A percentile compares a stretch with the other conserved stretches of the same genome.
Evolutionary conservation across 2,797 vertebrate species (phyloP).

Genomic region (Vireo griseus): DNA sequence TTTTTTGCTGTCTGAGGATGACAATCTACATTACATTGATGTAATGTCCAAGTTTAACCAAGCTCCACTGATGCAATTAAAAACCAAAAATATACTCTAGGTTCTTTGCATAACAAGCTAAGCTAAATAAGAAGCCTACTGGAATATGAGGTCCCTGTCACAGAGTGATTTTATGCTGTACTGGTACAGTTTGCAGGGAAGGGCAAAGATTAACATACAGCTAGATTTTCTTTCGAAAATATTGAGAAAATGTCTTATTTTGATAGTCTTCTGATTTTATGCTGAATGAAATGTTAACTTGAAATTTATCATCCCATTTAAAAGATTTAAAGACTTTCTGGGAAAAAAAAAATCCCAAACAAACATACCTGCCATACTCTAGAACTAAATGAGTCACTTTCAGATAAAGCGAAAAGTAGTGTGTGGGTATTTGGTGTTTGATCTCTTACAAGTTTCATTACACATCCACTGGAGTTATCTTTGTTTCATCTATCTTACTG

Average conservation of each 20-base stretch:
- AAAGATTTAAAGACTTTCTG: not conserved
- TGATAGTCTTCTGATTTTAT: not conserved
- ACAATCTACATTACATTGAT: not conserved
- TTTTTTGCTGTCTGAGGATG: not conserved
- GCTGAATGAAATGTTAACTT: not conserved
- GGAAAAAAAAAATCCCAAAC: not conserved
- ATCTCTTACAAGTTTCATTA: not conserved
- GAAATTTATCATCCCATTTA: not conserved
- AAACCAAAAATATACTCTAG: not conserved
- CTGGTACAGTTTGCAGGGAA: not conserved
- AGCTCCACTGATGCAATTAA: not conserved
- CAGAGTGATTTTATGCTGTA: not conserved
- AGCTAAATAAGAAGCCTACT: not conserved
- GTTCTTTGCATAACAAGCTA: not conserved
- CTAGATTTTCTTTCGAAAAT: not conserved
- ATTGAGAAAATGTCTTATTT: not conserved
- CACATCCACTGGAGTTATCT: not conserved
- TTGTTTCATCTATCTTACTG: not conserved
- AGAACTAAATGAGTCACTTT: not conserved
- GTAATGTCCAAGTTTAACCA: not conserved
- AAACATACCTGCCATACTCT: not conserved
- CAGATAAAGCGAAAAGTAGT: not conserved
- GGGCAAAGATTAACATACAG: not conserved
- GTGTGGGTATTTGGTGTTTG: not conserved
- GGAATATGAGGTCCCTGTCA: not conserved